These are phyloP conservation scores for Serinus canaria DNA, from an alignment of 2,113 vertebrate genomes.

Conservation along the genomic window DNA sequence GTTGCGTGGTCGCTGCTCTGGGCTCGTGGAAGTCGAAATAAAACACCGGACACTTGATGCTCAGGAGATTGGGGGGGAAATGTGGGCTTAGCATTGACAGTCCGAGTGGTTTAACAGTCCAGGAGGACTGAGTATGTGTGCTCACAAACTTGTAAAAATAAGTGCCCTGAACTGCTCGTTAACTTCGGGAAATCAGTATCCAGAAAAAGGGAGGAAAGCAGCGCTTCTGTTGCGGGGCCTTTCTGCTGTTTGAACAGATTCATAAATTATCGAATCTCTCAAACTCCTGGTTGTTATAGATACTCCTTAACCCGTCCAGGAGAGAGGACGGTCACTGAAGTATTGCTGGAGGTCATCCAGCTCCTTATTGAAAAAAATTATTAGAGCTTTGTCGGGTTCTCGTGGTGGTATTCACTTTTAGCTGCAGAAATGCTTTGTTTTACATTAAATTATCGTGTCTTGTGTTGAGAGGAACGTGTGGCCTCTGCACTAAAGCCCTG, in stretches of 20 bases:
- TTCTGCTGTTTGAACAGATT: not conserved
- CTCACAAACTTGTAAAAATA: not conserved
- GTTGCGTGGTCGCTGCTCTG: not conserved
- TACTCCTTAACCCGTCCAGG: not conserved
- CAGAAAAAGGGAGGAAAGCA: not conserved
- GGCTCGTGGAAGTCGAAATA: not conserved
- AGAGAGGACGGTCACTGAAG: not conserved
- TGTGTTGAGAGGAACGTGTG: not conserved
- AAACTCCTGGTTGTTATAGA: not conserved
- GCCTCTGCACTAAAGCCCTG: not conserved
- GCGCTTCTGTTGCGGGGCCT: not conserved
- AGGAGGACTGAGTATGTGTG: not conserved
- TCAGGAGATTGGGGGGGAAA: accelerated
- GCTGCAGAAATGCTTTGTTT: not conserved
- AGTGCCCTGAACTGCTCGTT: not conserved
- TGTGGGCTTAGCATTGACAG: not conserved
- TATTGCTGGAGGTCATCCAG: not conserved
- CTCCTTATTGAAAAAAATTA: constrained; percentile 31
- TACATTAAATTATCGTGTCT: not conserved
- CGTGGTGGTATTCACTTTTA: not conserved
- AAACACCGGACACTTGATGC: accelerated
- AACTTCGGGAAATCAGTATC: not conserved
- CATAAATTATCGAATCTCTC: not conserved
- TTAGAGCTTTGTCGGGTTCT: not conserved
- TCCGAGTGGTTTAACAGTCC: not conserved